Evolutionary conservation across 2,113 vertebrate genomes (phyloP).

Genomic region (Haemorhous mexicanus): DNA sequence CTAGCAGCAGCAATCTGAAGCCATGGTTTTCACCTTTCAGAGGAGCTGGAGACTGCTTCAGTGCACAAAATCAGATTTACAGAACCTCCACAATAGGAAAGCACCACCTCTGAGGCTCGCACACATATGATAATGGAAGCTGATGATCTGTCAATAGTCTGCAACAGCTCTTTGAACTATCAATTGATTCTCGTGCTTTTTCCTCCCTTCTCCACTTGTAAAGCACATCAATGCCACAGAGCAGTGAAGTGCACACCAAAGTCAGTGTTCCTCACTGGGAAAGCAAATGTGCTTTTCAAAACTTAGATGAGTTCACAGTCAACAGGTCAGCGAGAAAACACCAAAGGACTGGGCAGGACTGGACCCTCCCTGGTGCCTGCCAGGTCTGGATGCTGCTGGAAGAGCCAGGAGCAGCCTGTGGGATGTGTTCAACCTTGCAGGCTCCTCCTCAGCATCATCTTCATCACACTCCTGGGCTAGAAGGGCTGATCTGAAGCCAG

Average conservation of each 20-base stretch:
- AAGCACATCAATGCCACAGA: rapidly evolving
- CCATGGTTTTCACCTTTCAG: background rate
- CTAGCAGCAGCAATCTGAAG: background rate
- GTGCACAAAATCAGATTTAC: background rate
- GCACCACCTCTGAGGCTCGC: background rate
- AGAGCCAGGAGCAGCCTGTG: rapidly evolving
- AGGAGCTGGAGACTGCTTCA: background rate
- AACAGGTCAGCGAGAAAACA: background rate
- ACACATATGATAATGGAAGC: rapidly evolving
- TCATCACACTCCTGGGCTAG: background rate
- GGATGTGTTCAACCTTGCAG: background rate
- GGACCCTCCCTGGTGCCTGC: rapidly evolving
- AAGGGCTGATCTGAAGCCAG: background rate
- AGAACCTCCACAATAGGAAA: background rate
- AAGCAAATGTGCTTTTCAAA: background rate
- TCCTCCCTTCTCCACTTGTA: background rate
- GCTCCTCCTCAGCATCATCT: background rate
- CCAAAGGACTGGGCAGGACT: background rate
- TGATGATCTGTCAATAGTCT: background rate
- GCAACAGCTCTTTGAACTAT: background rate
- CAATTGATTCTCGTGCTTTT: background rate
- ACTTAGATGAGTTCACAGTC: background rate
- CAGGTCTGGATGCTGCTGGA: background rate
- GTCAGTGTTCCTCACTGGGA: background rate
- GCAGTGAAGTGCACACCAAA: background rate